Evolutionary conservation across 2,797 vertebrate species (phyloP).

Genomic region (Prionace glauca): DNA sequence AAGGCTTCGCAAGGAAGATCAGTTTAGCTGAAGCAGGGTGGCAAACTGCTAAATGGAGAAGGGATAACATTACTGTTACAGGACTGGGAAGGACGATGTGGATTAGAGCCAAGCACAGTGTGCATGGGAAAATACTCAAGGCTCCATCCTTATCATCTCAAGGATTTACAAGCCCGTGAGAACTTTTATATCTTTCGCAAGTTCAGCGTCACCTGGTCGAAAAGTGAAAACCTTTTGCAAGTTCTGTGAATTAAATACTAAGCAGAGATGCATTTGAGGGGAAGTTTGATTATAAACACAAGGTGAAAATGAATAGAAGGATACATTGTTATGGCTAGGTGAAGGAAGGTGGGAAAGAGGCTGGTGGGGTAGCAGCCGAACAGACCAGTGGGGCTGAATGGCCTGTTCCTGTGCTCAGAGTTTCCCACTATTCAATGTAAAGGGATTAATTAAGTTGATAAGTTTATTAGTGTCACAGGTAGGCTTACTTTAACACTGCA

Average conservation of each 20-base stretch:
- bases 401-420: neutral
- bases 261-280: neutral
- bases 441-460: neutral
- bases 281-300: neutral
- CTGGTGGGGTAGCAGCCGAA: too few relatives aligned
- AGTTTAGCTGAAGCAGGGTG: neutral
- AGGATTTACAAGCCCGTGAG: slow-evolving; percentile 19
- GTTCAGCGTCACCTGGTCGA: neutral
- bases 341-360: neutral
- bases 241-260: neutral
- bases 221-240: neutral
- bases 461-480: too few relatives aligned
- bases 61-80: slow-evolving; percentile 8
- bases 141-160: neutral
- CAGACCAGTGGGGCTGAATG: neutral
- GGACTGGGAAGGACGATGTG: neutral
- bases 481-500: too few relatives aligned
- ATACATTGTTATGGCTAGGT: neutral
- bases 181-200: neutral
- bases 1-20: neutral
- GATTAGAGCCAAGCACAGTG: neutral
- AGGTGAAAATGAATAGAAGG: neutral
- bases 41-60: neutral
- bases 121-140: slow-evolving; percentile 27
- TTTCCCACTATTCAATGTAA: too few relatives aligned